Evolutionary conservation across 1,140 invertebrate species (phyloP), one percentile per base, ranked within the genome.

Genomic region (Frieseomelitta varia): DNA sequence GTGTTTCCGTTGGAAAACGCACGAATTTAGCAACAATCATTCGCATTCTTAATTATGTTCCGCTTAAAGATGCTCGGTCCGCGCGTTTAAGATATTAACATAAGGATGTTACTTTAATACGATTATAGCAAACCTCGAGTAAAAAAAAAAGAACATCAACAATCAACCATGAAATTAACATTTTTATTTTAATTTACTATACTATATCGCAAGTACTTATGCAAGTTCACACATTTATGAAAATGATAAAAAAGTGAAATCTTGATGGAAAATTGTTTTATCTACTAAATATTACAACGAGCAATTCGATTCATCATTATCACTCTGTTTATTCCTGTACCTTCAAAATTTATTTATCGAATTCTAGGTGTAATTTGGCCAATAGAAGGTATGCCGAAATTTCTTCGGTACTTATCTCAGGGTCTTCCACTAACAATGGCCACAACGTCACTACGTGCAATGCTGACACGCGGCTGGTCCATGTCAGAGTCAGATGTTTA

Each of bases 351-450:
- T 58, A 24, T 11, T 75, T 30, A 2, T 19, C 12, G 4, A 39
- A 67, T 90, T 86, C 39, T 90, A 96, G 97, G 98, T 58, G 98
- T 98, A n/a, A 98, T 98, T 87, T 98, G 97, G 97, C 97, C 97
- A 78, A 97, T 97, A 92, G 96, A 97, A 95, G 97, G 97, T 90
- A 99, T 99, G 97, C 98, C 98, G 4, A 96, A 96, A 69, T 96
- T 97, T 72, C 94, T 99, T 15, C 96, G 97, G 85, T 97, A 98
- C 91, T 96, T 99, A 55, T 97, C 98, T 6, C 96, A 97, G 71
- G 96, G 97, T 88, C 95, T 99, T 63, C 99, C 99, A 0, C 95
- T 99, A 71, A 99, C 99, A 1, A 96, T 99, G 91, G 98, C 98
- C 15, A 98, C 98, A 39, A 98, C 98, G 67, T 97, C 98, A 0